phyloP scores from a whole-genome alignment of 2,797 vertebrate genomes.

The Microhierax caerulescens region DNA sequence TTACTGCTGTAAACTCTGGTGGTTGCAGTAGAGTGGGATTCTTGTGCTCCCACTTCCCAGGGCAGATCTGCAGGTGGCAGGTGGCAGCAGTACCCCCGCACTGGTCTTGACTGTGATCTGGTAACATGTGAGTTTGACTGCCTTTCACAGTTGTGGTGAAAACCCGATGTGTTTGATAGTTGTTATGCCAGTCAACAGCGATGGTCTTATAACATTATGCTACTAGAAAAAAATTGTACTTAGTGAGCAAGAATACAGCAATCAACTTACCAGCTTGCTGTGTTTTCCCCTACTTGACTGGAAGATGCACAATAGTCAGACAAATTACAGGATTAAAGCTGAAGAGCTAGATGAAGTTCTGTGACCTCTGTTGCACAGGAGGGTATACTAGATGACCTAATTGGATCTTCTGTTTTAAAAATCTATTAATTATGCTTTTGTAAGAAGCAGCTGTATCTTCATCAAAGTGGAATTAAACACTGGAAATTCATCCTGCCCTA shows the following conservation, averaged over 20 bases:
- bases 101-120: rapidly evolving
- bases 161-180: rapidly evolving
- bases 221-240: neutral
- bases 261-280: rapidly evolving
- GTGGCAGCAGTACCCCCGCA: rapidly evolving
- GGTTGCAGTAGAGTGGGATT: neutral
- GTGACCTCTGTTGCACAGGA: neutral
- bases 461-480: neutral
- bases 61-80: neutral
- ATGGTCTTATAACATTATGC: neutral
- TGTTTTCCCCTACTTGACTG: neutral
- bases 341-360: neutral
- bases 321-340: neutral
- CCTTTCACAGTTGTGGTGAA: neutral
- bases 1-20: neutral
- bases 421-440: neutral
- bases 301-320: neutral
- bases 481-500: neutral
- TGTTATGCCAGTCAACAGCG: neutral
- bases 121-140: neutral
- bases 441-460: neutral
- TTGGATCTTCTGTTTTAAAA: neutral
- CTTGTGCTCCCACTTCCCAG: neutral
- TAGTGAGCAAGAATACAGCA: neutral
- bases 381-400: neutral